phyloP scores from a whole-genome alignment of 2,113 vertebrate genomes.

The Talpa occidentalis region DNA sequence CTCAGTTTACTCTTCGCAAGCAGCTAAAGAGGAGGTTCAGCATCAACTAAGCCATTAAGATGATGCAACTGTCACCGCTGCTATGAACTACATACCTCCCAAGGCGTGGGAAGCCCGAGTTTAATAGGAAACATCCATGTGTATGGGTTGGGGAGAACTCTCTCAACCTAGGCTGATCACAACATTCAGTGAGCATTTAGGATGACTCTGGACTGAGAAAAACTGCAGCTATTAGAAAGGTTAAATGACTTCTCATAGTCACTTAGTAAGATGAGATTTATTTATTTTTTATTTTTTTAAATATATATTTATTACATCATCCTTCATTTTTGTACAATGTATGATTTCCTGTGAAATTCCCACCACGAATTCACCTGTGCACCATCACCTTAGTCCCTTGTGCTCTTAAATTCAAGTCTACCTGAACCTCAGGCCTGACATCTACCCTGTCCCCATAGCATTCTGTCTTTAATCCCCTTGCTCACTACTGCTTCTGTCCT shows the following conservation, averaged over 20 bases:
- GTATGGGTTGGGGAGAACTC: background rate
- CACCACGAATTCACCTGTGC: too few species aligned
- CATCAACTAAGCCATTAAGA: background rate
- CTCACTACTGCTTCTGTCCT: background rate
- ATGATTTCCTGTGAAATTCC: too few species aligned
- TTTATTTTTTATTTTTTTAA: too few species aligned
- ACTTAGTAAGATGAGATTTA: background rate
- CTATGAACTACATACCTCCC: background rate
- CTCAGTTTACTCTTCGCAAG: constrained; percentile 16
- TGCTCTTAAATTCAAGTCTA: constrained; percentile 18
- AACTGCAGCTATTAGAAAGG: background rate
- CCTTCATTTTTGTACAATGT: too few species aligned
- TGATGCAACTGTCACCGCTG: background rate
- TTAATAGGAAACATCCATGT: background rate
- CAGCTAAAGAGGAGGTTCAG: background rate
- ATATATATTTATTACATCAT: too few species aligned
- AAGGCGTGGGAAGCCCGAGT: background rate
- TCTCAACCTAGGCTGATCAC: background rate
- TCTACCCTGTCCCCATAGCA: background rate
- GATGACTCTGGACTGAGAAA: background rate
- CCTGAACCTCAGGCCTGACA: background rate
- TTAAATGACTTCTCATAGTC: constrained; percentile 11
- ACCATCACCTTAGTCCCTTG: too few species aligned
- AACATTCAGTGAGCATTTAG: background rate
- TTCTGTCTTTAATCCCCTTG: background rate